Evolutionary conservation across 2,888 invertebrate species (phyloP).

Genomic region (Andrena praecox): DNA sequence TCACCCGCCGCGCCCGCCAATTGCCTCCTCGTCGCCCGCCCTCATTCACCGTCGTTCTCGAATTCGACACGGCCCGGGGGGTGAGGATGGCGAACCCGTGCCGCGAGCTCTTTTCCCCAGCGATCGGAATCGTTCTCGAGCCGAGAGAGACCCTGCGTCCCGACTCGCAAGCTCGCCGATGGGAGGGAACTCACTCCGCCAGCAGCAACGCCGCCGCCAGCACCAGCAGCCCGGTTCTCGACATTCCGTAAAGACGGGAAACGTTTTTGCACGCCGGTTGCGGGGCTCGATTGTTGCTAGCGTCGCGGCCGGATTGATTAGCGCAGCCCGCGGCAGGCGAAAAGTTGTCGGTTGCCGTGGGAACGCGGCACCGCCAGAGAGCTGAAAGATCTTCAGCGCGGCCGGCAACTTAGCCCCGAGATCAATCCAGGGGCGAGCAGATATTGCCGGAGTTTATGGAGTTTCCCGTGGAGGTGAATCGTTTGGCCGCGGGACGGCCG

Average conservation of each 20-base stretch:
- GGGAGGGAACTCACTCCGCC: conserved; percentile 1
- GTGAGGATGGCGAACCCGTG: conserved; percentile 11
- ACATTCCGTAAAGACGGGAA: conserved; percentile 4
- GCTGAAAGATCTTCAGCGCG: conserved; percentile 44
- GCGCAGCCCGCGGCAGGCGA: conserved; percentile 13
- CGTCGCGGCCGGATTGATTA: conserved; percentile 39
- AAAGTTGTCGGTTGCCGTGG: conserved; percentile 46
- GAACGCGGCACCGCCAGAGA: conserved; percentile 24
- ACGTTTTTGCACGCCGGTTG: conserved; percentile 14
- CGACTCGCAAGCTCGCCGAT: conserved; percentile 2
- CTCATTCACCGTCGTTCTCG: conserved; percentile 68
- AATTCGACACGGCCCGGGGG: conserved; percentile 20
- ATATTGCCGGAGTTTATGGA: conserved; percentile 31
- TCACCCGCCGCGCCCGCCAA: conserved; percentile 61
- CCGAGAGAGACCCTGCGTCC: not conserved
- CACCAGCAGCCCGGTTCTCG: not conserved
- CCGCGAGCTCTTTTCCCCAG: conserved; percentile 24
- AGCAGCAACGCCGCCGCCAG: not conserved
- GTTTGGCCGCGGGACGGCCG: not conserved
- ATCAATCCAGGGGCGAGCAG: conserved; percentile 34
- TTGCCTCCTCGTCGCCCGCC: conserved; percentile 46
- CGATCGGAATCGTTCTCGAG: conserved; percentile 19
- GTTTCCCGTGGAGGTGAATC: conserved; percentile 5
- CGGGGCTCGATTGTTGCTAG: conserved; percentile 1
- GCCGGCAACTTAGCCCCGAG: conserved; percentile 18